Base-by-base conservation (phyloP, 35 echinoderm and acorn worm genomes). In the Ophioderma brevispina region DNA sequence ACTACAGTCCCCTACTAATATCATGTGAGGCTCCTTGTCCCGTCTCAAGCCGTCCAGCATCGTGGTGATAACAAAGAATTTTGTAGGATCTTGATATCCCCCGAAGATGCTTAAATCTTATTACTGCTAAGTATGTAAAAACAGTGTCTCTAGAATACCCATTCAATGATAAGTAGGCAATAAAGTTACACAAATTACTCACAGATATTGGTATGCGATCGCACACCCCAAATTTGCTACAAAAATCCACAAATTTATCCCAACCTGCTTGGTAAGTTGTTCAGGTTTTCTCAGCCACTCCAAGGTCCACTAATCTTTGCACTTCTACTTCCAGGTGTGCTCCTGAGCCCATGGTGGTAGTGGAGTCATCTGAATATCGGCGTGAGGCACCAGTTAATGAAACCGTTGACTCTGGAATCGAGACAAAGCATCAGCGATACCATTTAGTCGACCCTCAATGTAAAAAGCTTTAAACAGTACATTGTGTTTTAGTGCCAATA, bases 381-480 rank as follows among this genome's bases (percentile, higher is more conserved):
- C 86, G 34, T 78, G 23, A 0, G 86, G 70, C 39, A 75, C 64
- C 28, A 78, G 11, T 0, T 32, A 14, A 78, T 31, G 86, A 38
- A 88, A 88, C 0, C 76, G 30, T 38, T 1, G 14, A 17, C n/a
- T 78, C 86, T 88, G 70, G 32, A 77, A 78, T 38, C 70, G 87
- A 36, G 87, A 89, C 5, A 89, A 42, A 31, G 76, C 76, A 80
- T 89, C 87, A 1, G 87, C 87, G 11, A 56, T 78, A 36, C 35
- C 50, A 89, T 89, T 89, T 64, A 33, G 32, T 15, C 0, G 4
- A 0, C 40, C 39, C 31, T 36, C 11, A 0, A 81, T 40, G 31
- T 89, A n/a, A 0, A 3, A 25, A 36, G 34, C 77, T 6, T 32
- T 23, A 37, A 89, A 89, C 13, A 32, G 0, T 0, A 89, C 33